These are phyloP conservation scores for Gopherus flavomarginatus DNA, from an alignment of 2,113 vertebrate genomes.

Conservation along the genomic window DNA sequence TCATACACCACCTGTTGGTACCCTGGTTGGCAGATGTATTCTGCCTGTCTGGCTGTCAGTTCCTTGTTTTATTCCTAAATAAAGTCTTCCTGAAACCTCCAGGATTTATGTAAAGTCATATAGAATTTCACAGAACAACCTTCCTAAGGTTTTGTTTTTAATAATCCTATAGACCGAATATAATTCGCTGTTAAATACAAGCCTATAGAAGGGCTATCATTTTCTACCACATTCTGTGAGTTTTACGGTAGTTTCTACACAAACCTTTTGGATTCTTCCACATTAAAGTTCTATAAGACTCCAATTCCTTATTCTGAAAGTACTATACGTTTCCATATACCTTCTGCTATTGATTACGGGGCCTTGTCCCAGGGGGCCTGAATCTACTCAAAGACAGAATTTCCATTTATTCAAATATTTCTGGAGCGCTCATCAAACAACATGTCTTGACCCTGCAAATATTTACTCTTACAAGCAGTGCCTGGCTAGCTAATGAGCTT, in stretches of 20 bases:
- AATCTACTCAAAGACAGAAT: not conserved
- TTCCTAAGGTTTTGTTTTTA: not conserved
- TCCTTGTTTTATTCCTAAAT: not conserved
- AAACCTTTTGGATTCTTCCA: fast-evolving
- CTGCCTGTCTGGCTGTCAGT: not conserved
- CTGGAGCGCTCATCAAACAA: not conserved
- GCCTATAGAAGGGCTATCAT: not conserved
- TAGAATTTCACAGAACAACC: not conserved
- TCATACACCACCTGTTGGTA: not conserved
- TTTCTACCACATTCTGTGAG: fast-evolving
- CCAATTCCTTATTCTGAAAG: not conserved
- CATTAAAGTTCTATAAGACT: fast-evolving
- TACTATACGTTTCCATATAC: not conserved
- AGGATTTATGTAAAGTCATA: not conserved
- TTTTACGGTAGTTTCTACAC: not conserved
- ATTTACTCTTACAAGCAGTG: not conserved
- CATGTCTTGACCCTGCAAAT: not conserved
- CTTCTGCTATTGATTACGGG: not conserved
- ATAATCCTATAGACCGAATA: fast-evolving
- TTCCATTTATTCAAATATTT: not conserved
- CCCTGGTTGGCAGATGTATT: not conserved
- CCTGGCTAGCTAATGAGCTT: not conserved
- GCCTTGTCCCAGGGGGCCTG: not conserved
- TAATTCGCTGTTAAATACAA: fast-evolving
- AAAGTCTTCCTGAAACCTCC: not conserved